These are phyloP conservation scores for Clarias batrachus DNA, from an alignment of 2,113 vertebrate species.

Conservation along the genomic window DNA sequence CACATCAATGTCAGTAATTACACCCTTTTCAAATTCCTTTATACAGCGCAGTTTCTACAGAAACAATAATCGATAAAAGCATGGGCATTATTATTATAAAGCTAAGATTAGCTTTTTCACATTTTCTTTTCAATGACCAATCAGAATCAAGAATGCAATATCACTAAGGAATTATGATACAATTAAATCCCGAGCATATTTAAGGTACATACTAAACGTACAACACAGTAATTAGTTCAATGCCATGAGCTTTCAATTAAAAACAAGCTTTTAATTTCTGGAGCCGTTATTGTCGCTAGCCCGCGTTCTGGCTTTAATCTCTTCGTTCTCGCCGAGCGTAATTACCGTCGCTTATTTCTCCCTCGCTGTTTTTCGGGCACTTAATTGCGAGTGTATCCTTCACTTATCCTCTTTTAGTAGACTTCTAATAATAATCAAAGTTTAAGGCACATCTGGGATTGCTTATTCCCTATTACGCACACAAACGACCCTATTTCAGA, in stretches of 20 bases:
- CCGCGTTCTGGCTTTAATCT: constrained; percentile 35
- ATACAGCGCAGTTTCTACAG: neutral
- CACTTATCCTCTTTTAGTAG: constrained; percentile 39
- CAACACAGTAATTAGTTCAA: constrained; percentile 19
- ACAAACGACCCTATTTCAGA: constrained; percentile 13
- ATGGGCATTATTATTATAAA: neutral
- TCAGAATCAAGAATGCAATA: neutral
- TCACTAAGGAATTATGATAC: neutral
- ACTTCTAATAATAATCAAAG: constrained; percentile 38
- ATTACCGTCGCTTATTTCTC: constrained; percentile 42
- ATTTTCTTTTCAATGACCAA: neutral
- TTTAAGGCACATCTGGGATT: constrained; percentile 33
- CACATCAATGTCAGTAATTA: neutral
- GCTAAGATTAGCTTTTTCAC: neutral
- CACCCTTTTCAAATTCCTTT: neutral
- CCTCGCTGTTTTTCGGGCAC: constrained; percentile 26
- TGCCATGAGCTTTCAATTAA: constrained; percentile 25
- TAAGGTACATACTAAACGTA: neutral
- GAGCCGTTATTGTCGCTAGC: constrained; percentile 39
- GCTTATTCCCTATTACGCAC: constrained; percentile 22
- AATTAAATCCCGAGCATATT: too few species aligned
- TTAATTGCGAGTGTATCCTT: constrained; percentile 30
- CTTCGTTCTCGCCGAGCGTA: constrained; percentile 33
- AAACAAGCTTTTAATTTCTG: constrained; percentile 42
- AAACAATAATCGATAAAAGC: neutral